These are phyloP conservation scores for Diarsia dahlii DNA, from an alignment of 2,888 invertebrate genomes.

Conservation along the genomic window DNA sequence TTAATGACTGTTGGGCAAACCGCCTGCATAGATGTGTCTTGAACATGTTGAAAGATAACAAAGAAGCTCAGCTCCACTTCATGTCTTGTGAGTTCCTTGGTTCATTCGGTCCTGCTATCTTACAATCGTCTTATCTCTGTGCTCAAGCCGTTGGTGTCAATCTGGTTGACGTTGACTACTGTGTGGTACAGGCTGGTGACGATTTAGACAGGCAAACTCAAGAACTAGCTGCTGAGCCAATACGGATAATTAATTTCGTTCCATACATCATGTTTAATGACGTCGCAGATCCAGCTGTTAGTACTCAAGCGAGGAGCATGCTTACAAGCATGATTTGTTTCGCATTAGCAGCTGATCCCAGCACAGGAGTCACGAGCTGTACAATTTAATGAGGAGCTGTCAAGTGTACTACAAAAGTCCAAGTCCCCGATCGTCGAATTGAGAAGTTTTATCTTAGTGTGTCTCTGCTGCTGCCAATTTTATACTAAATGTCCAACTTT, in stretches of 20 bases:
- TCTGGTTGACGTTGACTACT: constrained; percentile 77
- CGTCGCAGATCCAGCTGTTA: constrained; percentile 63
- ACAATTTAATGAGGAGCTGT: constrained; percentile 57
- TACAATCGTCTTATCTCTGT: constrained; percentile 76
- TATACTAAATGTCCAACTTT: constrained; percentile 76
- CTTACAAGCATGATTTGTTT: constrained; percentile 78
- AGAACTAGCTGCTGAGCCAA: constrained; percentile 72
- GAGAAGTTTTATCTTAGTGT: constrained; percentile 79
- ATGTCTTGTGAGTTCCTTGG: constrained; percentile 83
- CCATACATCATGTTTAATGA: constrained; percentile 83
- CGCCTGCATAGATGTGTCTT: constrained; percentile 84
- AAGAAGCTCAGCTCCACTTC: constrained; percentile 79
- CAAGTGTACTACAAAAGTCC: constrained; percentile 38
- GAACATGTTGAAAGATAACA: constrained; percentile 74
- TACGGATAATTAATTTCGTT: constrained; percentile 74
- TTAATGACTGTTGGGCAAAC: constrained; percentile 85
- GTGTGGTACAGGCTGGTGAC: constrained; percentile 76
- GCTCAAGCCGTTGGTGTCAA: constrained; percentile 77
- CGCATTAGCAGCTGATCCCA: constrained; percentile 77
- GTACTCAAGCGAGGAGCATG: constrained; percentile 68
- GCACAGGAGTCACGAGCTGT: constrained; percentile 76
- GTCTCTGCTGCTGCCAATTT: constrained; percentile 71
- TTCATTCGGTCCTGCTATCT: constrained; percentile 71
- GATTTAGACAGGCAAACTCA: constrained; percentile 77
- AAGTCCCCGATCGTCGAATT: constrained; percentile 67